Percentiles rank a stretch among this genome's conserved stretches.
Conservation (phyloP, 2,888 invertebrate genomes). For the Coremacera marginata region DNA sequence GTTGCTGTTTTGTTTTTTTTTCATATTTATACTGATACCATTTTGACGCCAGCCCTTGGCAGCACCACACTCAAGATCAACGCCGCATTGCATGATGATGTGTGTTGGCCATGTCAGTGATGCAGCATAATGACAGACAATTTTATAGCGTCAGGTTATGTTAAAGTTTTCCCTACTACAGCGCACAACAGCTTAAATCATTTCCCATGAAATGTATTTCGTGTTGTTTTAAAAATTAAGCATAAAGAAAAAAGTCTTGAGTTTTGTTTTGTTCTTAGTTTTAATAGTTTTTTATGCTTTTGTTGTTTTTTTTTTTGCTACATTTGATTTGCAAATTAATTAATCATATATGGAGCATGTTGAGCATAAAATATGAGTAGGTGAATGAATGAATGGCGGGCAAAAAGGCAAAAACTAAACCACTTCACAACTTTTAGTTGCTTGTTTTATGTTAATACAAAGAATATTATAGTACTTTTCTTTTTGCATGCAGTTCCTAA, state of each 20-base stretch:
- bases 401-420: background rate
- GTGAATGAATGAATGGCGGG: background rate
- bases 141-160: background rate
- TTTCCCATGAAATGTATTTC: conserved; percentile 50
- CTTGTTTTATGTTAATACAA: conserved; percentile 43
- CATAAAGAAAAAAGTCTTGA: background rate
- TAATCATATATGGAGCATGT: conserved; percentile 18
- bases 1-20: background rate
- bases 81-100: background rate
- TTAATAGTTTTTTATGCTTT: conserved; percentile 4
- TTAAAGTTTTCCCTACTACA: background rate
- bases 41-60: conserved; percentile 3
- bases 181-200: conserved; percentile 43
- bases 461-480: conserved; percentile 6
- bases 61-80: background rate
- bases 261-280: conserved; percentile 1
- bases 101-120: background rate
- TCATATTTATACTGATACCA: background rate
- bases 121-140: conserved; percentile 5
- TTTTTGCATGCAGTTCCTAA: background rate
- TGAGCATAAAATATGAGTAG: background rate
- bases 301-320: background rate
- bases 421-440: conserved; percentile 19
- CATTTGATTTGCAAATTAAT: conserved; percentile 43
- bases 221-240: conserved; percentile 4